Evolutionary conservation across 2,113 vertebrate genomes (phyloP).

Genomic region (Ovibos moschatus): DNA sequence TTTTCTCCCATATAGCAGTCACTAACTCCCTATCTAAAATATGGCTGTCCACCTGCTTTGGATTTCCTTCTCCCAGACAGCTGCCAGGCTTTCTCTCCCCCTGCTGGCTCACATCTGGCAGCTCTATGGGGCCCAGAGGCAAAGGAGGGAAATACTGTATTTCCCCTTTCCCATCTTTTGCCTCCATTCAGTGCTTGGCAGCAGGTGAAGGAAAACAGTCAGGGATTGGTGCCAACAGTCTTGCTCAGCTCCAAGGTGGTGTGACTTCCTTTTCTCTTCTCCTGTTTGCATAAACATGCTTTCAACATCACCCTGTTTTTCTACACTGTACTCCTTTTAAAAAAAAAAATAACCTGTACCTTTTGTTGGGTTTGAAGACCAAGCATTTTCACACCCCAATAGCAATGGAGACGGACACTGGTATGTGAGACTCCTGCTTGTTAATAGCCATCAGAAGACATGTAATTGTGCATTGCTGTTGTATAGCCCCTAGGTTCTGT

Average conservation of each 20-base stretch:
- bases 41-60: not conserved
- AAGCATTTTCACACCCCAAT: not conserved
- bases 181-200: not conserved
- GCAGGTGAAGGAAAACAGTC: not conserved
- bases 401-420: not conserved
- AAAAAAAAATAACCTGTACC: not conserved
- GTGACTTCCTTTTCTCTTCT: not conserved
- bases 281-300: not conserved
- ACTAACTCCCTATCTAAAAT: not conserved
- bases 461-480: not conserved
- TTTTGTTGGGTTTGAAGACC: not conserved
- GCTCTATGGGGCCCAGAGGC: not conserved
- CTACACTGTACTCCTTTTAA: not conserved
- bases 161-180: not conserved
- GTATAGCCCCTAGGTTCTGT: not conserved
- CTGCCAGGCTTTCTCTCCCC: not conserved
- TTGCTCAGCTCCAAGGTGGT: not conserved
- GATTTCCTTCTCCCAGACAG: constrained; percentile 30
- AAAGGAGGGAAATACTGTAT: not conserved
- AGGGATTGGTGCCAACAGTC: not conserved
- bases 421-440: not conserved
- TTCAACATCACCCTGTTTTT: not conserved
- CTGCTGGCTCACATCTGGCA: not conserved
- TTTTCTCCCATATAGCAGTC: not conserved
- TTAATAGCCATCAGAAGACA: not conserved